Evolutionary conservation across 2,888 invertebrate genomes (phyloP).

Genomic region (Frankliniella fusca): DNA sequence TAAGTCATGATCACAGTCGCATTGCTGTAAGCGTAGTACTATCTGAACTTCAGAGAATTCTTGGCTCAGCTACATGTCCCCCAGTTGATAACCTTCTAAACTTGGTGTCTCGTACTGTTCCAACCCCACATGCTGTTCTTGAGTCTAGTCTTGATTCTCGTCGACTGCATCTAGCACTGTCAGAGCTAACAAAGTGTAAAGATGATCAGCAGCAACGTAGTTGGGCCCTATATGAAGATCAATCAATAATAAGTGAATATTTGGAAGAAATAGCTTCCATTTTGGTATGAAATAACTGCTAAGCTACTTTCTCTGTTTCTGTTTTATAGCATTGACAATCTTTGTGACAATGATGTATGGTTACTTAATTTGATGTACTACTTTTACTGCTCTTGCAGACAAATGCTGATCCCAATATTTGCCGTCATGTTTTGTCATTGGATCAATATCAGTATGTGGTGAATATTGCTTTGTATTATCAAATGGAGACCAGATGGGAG

Average conservation of each 20-base stretch:
- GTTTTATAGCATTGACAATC: neutral
- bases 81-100: conserved; percentile 43
- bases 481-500: conserved; percentile 90
- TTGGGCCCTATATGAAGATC: conserved; percentile 94
- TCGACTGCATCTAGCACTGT: conserved; percentile 75
- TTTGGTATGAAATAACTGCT: conserved; percentile 54
- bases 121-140: neutral
- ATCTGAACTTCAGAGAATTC: conserved; percentile 53
- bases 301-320: neutral
- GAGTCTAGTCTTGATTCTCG: conserved; percentile 51
- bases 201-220: conserved; percentile 93
- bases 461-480: conserved; percentile 86
- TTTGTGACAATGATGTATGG: conserved; percentile 24
- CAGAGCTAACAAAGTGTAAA: conserved; percentile 80
- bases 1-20: conserved; percentile 81
- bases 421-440: conserved; percentile 74
- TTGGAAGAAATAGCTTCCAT: conserved; percentile 77
- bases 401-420: conserved; percentile 86
- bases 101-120: conserved; percentile 36
- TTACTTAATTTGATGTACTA: conserved; percentile 29
- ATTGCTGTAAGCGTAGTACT: conserved; percentile 78
- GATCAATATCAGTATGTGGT: conserved; percentile 80
- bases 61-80: conserved; percentile 48
- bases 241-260: conserved; percentile 79
- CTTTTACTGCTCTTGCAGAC: conserved; percentile 56